These are phyloP conservation scores for Hippocampus kuda DNA, from an alignment of 2,797 vertebrate species.

Conservation along the genomic window DNA sequence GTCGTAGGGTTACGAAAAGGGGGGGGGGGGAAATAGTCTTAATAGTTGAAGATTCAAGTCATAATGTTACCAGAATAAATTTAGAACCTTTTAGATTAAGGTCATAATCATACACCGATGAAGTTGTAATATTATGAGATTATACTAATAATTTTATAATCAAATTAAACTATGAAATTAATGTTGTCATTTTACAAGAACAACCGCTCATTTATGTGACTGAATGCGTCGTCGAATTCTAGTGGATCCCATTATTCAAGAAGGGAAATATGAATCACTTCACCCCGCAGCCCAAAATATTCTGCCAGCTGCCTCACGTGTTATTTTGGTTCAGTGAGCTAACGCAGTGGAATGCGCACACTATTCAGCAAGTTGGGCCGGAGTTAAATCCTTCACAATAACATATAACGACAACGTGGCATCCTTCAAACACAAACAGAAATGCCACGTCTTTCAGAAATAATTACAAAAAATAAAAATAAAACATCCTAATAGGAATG, in stretches of 20 bases:
- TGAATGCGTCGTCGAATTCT: background rate
- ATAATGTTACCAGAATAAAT: background rate
- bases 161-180: background rate
- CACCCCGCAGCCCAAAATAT: background rate
- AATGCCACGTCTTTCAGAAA: background rate
- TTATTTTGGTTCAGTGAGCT: background rate
- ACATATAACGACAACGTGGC: background rate
- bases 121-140: background rate
- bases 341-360: background rate
- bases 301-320: background rate
- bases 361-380: background rate
- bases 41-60: too few relatives aligned
- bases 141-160: background rate
- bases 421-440: background rate
- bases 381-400: background rate
- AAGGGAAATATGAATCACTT: constrained; percentile 1
- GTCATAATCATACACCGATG: background rate
- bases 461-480: background rate
- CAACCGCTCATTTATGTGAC: background rate
- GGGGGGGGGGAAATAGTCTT: background rate
- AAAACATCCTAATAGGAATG: background rate
- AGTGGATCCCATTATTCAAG: background rate
- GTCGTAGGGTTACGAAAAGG: background rate
- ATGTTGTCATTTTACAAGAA: background rate
- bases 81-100: background rate